A percentile compares a stretch with the other conserved stretches of the same genome.
phyloP scores from a whole-genome alignment of 2,888 invertebrate species.

The Stenodema calcarata region DNA sequence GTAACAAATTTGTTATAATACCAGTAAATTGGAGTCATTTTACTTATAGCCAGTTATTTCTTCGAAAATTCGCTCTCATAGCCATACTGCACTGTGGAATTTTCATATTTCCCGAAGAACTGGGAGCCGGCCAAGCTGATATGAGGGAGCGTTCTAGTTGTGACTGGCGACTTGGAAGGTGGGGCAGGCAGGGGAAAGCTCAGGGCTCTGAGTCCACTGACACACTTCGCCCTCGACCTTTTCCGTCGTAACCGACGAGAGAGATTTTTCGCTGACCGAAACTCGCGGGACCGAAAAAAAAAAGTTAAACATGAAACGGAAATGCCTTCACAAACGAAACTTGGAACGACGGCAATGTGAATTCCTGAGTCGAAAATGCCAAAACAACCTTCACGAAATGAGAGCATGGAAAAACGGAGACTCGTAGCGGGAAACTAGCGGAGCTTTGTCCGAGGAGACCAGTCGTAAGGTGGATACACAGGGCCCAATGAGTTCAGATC shows the following conservation, averaged over 20 bases:
- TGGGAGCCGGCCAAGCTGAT: too few relatives aligned
- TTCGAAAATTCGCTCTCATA: too few relatives aligned
- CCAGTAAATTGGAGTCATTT: too few relatives aligned
- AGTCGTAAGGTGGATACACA: too few relatives aligned
- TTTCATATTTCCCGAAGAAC: too few relatives aligned
- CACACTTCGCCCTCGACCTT: conserved; percentile 39
- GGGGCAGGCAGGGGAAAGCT: conserved; percentile 26
- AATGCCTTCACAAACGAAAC: background rate
- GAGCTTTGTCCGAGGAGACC: too few relatives aligned
- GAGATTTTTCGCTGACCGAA: background rate
- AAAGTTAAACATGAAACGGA: background rate
- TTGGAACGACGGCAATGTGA: background rate
- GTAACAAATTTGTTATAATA: too few relatives aligned
- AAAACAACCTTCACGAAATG: background rate
- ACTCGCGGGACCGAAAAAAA: background rate
- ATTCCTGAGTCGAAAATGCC: background rate
- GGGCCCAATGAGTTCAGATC: too few relatives aligned
- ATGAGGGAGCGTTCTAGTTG: conserved; percentile 1
- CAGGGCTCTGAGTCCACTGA: conserved; percentile 31
- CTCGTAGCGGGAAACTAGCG: too few relatives aligned
- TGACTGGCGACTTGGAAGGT: conserved; percentile 25
- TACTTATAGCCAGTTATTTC: too few relatives aligned
- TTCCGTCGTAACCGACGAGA: background rate
- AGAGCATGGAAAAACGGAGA: background rate
- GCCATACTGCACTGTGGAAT: too few relatives aligned